Evolutionary conservation across 2,888 invertebrate species (phyloP), one percentile per base, ranked within the genome.

Genomic region (Crepidodera aurea): DNA sequence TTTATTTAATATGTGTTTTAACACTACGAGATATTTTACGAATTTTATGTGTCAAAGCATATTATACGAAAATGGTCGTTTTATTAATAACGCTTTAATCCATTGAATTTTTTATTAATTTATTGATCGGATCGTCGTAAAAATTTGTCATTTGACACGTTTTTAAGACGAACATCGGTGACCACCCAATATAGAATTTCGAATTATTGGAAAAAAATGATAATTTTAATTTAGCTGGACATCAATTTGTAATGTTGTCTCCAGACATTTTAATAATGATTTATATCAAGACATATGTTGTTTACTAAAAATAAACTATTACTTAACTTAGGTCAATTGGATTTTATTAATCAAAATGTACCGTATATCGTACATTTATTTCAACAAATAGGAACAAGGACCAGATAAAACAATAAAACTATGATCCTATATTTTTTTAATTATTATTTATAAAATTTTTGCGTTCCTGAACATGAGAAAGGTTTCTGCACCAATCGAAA

Each of bases 131-230:
- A 16, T 42, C 18, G 8, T 42, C 42, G 42, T 42, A 42, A 42
- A 42, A 42, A 42, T 16, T 42, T 42, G 42, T 42, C 18, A 18
- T 42, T 42, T 19, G 42, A 16, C 19, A 19, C 18, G 42, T 42
- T 19, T 42, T 42, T 42, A 42, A 18, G 18, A 16, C 13, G 42
- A 42, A 42, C 18, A n/a, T n/a, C 42, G 42, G n/a, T 18, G 42
- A 42, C 42, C 42, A 42, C 42, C 25, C 42, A 42, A 42, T 42
- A 16, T 42, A 42, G 42, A 42, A 42, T 18, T 42, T 16, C 42
- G 42, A 42, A 16, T 42, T 42, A 42, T 42, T 42, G 15, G 39
- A 12, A 39, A 39, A 39, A 39, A 39, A 39, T 39, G 39, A 12
- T 39, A 39, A 39, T 39, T 39, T 39, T 39, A 39, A 39, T 39